phyloP scores from a whole-genome alignment of 2,888 invertebrate species.

The Ctenicera cuprea region DNA sequence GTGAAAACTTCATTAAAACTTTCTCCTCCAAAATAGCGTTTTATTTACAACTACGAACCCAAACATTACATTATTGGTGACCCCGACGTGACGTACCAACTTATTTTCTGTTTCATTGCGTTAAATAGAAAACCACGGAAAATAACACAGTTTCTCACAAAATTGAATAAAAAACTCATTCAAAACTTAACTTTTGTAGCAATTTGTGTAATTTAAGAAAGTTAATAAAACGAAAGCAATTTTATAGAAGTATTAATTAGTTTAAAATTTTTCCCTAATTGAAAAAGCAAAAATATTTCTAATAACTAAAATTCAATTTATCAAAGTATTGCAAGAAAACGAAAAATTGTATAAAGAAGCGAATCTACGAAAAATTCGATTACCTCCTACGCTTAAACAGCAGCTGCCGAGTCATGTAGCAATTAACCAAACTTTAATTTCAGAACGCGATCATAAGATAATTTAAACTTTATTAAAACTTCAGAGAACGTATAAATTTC shows the following conservation, averaged over 20 bases:
- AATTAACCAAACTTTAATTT: constrained; percentile 46
- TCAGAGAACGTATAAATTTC: constrained; percentile 42
- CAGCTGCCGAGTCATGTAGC: constrained; percentile 35
- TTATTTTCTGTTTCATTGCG: too few relatives aligned
- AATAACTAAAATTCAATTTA: neutral
- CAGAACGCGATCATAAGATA: constrained; percentile 45
- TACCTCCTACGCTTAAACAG: constrained; percentile 29
- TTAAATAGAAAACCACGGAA: neutral
- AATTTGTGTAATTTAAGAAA: neutral
- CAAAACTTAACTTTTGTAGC: too few relatives aligned
- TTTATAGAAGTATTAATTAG: neutral
- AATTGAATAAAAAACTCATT: too few relatives aligned
- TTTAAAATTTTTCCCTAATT: too few relatives aligned
- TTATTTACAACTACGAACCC: too few relatives aligned
- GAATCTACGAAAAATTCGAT: constrained; percentile 31
- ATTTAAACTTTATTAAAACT: constrained; percentile 49
- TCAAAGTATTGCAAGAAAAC: neutral
- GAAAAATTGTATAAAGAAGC: neutral
- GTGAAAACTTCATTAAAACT: too few relatives aligned
- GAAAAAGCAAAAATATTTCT: neutral
- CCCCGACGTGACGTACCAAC: too few relatives aligned
- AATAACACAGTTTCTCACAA: too few relatives aligned
- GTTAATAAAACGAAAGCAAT: neutral
- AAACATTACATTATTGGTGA: too few relatives aligned
- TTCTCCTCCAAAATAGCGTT: too few relatives aligned